A percentile compares a stretch with the other conserved stretches of the same genome.
Evolutionary conservation across 2,797 vertebrate genomes (phyloP).

Genomic region (Hoplostethus atlanticus): DNA sequence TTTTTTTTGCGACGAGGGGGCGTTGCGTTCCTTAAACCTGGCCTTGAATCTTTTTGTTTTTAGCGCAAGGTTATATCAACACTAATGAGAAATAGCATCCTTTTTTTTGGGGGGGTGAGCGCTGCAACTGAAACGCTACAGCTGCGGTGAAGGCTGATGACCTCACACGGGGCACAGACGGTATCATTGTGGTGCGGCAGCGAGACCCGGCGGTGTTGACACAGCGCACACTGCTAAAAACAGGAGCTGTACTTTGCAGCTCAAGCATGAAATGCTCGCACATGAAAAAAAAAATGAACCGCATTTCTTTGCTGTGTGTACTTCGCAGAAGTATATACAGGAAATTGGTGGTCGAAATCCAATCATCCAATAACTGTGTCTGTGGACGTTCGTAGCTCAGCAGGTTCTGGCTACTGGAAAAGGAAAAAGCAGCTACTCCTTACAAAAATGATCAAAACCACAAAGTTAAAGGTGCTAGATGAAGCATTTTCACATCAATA

Average conservation of each 20-base stretch:
- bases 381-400: constrained; percentile 29
- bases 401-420: constrained; percentile 21
- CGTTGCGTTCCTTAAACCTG: constrained; percentile 49
- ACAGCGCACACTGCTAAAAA: constrained; percentile 65
- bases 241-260: constrained; percentile 44
- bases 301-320: constrained; percentile 11
- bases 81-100: constrained; percentile 58
- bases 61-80: constrained; percentile 72
- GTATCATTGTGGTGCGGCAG: constrained; percentile 72
- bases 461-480: too few species aligned
- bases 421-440: too few species aligned
- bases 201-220: constrained; percentile 64
- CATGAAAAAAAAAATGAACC: constrained; percentile 29
- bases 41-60: constrained; percentile 63
- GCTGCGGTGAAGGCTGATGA: constrained; percentile 57
- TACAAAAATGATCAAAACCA: too few species aligned
- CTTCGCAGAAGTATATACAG: constrained; percentile 38
- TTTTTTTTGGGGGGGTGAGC: constrained; percentile 8
- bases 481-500: too few species aligned
- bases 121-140: constrained; percentile 45
- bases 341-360: constrained; percentile 53
- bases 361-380: constrained; percentile 47
- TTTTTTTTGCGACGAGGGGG: constrained; percentile 23
- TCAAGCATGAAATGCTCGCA: constrained; percentile 45
- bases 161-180: constrained; percentile 54